phyloP scores from a whole-genome alignment of 2,113 vertebrate genomes.

The Forbesichthys agassizii region DNA sequence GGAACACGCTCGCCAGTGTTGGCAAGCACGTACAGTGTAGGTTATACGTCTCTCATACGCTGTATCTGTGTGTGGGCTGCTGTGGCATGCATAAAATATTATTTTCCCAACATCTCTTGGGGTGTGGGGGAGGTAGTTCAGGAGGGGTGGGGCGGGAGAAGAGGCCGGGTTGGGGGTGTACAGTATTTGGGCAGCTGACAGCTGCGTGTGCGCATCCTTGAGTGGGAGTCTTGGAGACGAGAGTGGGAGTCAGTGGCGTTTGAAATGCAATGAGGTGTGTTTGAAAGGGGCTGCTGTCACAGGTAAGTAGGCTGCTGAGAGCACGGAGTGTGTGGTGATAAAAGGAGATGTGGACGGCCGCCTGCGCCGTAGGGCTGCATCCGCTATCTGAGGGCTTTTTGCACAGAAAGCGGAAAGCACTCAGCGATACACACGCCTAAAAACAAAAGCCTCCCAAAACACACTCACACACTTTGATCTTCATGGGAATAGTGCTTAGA shows the following conservation, averaged over 20 bases:
- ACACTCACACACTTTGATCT: slow-evolving; percentile 79
- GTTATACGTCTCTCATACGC: slow-evolving; percentile 62
- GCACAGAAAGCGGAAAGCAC: slow-evolving; percentile 69
- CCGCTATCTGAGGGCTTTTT: slow-evolving; percentile 73
- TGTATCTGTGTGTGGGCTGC: slow-evolving; percentile 71
- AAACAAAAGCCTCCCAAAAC: slow-evolving; percentile 60
- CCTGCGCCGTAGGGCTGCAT: slow-evolving; percentile 68
- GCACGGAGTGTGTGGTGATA: slow-evolving; percentile 66
- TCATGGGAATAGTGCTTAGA: slow-evolving; percentile 67
- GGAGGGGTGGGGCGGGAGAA: slow-evolving; percentile 54
- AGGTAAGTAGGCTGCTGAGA: slow-evolving; percentile 71
- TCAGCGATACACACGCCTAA: slow-evolving; percentile 56
- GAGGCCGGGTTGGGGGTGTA: slow-evolving; percentile 64
- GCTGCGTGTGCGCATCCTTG: slow-evolving; percentile 66
- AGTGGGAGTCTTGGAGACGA: slow-evolving; percentile 69
- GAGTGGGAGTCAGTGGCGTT: slow-evolving; percentile 76
- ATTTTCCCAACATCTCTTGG: slow-evolving; percentile 63
- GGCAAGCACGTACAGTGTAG: slow-evolving; percentile 38
- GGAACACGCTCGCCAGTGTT: slow-evolving; percentile 35
- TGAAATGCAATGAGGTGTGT: slow-evolving; percentile 82
- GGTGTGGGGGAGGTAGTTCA: slow-evolving; percentile 67
- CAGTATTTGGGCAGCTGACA: slow-evolving; percentile 78
- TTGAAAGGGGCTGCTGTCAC: slow-evolving; percentile 82
- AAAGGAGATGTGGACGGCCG: slow-evolving; percentile 69
- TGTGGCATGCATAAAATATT: slow-evolving; percentile 77